Base-by-base conservation (phyloP, 2,797 vertebrate genomes). In the Accipiter fasciatus region DNA sequence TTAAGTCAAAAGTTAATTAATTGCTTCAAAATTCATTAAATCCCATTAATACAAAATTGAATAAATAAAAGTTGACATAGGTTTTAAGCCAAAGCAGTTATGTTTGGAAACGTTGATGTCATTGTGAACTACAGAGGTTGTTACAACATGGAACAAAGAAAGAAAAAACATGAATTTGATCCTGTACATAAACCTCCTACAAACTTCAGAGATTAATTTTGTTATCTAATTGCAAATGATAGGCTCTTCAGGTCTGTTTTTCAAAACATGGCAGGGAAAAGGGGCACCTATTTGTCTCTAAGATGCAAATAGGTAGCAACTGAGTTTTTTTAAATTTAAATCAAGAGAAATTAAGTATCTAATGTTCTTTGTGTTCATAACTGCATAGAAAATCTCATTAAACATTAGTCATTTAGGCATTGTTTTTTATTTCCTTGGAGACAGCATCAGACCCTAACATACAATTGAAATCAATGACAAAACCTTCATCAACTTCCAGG, bases 361-460 rank as follows among this genome's bases (percentile, higher is more conserved):
- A 57, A 92, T 94, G 49, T 77, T 83, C n/a, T 87, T 92, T 93
- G 75, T 83, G 57, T 91, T 89, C 75, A 85, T 89, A 92, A 85
- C 55, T 65, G 64, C 67, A 52, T 37, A 85, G 71, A 91, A 96
- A 94, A 95, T 87, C 52, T 96, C 64, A 92, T 94, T 94, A 95
- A 87, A 87, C 9, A 39, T 76, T 61, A 85, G 40, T 78, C 49
- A 87, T 87, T 85, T 71, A n/a, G 54, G 19, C 26, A 92, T 52
- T 92, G 57, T 64, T 96, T 57, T 96, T 92, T 96, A 83, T 78
- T 91, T 96, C 95, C 95, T 94, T 95, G 87, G 95, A 95, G 71
- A 96, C 64, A 81, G 26, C 67, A 83, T 91, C 81, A 92, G 47
- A 85, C 54, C 29, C 31, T 84, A 78, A 85, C 57, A 31, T 91